A percentile compares a stretch with the other conserved stretches of the same genome.
phyloP scores from a whole-genome alignment of 2,797 vertebrate species.

The Australoheros facetus region DNA sequence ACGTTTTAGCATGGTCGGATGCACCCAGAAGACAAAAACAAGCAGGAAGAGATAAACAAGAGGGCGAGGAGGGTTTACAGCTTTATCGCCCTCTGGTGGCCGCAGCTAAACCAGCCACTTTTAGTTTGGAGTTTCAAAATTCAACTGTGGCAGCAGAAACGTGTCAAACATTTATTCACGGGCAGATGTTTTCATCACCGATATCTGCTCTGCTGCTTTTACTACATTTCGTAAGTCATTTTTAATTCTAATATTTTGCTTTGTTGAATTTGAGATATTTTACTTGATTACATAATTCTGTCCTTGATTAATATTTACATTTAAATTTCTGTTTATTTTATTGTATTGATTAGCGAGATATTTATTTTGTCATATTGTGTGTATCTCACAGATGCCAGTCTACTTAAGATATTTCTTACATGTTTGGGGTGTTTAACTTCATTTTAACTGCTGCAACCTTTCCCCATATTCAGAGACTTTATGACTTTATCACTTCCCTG shows the following conservation, averaged over 20 bases:
- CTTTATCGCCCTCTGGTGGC: neutral
- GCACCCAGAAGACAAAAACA: neutral
- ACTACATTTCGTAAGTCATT: neutral
- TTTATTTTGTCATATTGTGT: neutral
- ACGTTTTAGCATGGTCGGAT: neutral
- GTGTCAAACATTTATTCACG: neutral
- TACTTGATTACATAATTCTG: neutral
- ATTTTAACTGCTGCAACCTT: neutral
- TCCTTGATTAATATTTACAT: neutral
- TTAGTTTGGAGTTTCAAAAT: neutral
- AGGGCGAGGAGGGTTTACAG: accelerated
- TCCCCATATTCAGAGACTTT: neutral
- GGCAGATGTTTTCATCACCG: neutral
- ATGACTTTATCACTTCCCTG: neutral
- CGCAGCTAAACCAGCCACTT: neutral
- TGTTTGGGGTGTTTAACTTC: neutral
- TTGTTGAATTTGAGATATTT: neutral
- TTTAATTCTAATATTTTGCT: neutral
- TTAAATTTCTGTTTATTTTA: neutral
- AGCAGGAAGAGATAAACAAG: neutral
- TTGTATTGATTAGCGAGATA: neutral
- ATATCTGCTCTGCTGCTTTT: too few species aligned
- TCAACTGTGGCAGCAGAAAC: neutral
- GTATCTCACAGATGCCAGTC: neutral
- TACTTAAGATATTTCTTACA: too few species aligned